Percentiles rank a stretch among this genome's conserved stretches.
Evolutionary conservation across 2,113 vertebrate genomes (phyloP).

Genomic region (Peromyscus californicus): DNA sequence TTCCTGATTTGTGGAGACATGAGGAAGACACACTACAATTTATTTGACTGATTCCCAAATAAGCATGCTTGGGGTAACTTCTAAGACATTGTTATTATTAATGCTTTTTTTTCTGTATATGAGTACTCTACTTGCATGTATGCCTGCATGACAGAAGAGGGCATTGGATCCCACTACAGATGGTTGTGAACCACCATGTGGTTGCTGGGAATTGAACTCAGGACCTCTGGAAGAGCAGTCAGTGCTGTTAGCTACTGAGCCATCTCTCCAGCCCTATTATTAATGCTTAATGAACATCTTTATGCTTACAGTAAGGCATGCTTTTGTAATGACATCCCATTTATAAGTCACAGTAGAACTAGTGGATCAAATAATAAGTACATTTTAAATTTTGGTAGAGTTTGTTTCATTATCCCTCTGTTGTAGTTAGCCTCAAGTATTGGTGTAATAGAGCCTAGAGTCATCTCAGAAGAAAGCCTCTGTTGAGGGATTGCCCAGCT

Average conservation of each 20-base stretch:
- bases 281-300: conserved; percentile 21
- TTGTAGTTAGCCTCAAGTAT: background rate
- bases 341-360: conserved; percentile 6
- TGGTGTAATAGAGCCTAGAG: background rate
- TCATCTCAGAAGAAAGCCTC: background rate
- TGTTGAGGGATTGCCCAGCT: background rate
- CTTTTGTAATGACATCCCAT: background rate
- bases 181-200: too few relatives aligned
- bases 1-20: background rate
- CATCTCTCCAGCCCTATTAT: background rate
- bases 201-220: too few relatives aligned
- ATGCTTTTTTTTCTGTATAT: background rate
- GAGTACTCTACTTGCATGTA: too few relatives aligned
- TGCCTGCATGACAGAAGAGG: too few relatives aligned
- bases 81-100: background rate
- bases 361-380: background rate
- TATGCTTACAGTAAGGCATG: background rate
- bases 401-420: conserved; percentile 11
- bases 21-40: background rate
- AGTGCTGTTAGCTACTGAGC: too few relatives aligned
- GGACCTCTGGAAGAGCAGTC: too few relatives aligned
- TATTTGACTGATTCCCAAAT: conserved; percentile 3
- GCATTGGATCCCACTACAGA: too few relatives aligned
- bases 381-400: conserved; percentile 11
- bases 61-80: background rate